Conservation (phyloP, 2,113 vertebrate species). For the Turdus rufiventris region DNA sequence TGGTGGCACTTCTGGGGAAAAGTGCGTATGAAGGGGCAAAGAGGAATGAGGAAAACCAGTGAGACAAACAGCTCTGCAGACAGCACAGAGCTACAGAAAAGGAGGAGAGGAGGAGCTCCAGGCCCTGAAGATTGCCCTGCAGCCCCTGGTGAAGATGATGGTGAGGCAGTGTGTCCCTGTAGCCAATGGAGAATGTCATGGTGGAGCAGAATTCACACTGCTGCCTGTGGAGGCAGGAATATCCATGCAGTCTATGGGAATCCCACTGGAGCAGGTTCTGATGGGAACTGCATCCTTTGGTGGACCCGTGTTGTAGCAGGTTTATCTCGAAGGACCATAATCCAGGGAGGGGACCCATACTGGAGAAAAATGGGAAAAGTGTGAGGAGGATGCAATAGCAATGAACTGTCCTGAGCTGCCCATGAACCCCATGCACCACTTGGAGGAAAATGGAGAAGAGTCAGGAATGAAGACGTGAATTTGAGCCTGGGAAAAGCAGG, state of each 20-base stretch:
- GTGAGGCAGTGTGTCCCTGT: neutral
- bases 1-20: neutral
- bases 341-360: neutral
- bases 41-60: neutral
- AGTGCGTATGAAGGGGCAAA: neutral
- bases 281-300: neutral
- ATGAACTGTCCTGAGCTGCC: neutral
- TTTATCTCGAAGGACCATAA: neutral
- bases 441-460: neutral
- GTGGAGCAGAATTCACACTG: neutral
- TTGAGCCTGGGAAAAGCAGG: neutral
- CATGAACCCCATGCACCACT: rapidly evolving
- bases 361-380: neutral
- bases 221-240: rapidly evolving
- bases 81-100: neutral
- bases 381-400: neutral
- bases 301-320: neutral
- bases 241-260: neutral
- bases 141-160: neutral
- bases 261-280: rapidly evolving
- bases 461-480: neutral
- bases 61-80: neutral
- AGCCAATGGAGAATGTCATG: neutral
- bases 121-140: neutral
- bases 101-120: neutral